These are phyloP conservation scores for Meloidogyne hapla DNA, from an alignment of 1,140 invertebrate species.

Conservation along the genomic window DNA sequence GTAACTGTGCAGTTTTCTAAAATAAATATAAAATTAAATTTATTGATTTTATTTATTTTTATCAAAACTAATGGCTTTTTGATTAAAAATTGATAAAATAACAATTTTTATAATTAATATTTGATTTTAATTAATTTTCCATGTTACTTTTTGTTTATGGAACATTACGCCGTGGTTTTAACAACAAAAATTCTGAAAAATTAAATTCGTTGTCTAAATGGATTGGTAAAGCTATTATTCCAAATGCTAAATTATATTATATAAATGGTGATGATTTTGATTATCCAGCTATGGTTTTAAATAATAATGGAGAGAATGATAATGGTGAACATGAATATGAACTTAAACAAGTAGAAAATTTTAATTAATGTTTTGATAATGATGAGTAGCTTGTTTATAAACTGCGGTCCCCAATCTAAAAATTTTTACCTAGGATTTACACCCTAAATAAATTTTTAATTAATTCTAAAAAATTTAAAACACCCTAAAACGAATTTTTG, in stretches of 20 bases:
- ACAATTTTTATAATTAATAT: constrained; percentile 4
- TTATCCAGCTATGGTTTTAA: constrained; percentile 17
- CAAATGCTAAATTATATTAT: constrained; percentile 16
- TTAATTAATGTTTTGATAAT: not conserved
- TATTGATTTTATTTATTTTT: too few species aligned
- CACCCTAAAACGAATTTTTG: too few species aligned
- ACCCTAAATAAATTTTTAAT: too few species aligned
- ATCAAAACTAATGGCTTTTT: too few species aligned
- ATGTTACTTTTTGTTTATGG: constrained; percentile 24
- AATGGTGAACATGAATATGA: not conserved
- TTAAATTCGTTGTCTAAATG: not conserved
- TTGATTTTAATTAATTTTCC: not conserved
- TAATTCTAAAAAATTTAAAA: too few species aligned
- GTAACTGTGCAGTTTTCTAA: too few species aligned
- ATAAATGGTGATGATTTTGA: constrained; percentile 5
- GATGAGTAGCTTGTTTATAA: not conserved
- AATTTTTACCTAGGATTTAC: too few species aligned
- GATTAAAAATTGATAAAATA: not conserved
- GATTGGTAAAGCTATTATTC: constrained; percentile 13
- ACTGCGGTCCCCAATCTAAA: too few species aligned
- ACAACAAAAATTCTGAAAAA: constrained; percentile 14
- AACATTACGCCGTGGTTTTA: constrained; percentile 13
- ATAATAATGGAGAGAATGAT: not conserved
- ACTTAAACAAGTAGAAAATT: not conserved
- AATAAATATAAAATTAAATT: too few species aligned